Evolutionary conservation across 2,888 invertebrate species (phyloP), one percentile per base, ranked within the genome.

Genomic region (Philereme vetulata): DNA sequence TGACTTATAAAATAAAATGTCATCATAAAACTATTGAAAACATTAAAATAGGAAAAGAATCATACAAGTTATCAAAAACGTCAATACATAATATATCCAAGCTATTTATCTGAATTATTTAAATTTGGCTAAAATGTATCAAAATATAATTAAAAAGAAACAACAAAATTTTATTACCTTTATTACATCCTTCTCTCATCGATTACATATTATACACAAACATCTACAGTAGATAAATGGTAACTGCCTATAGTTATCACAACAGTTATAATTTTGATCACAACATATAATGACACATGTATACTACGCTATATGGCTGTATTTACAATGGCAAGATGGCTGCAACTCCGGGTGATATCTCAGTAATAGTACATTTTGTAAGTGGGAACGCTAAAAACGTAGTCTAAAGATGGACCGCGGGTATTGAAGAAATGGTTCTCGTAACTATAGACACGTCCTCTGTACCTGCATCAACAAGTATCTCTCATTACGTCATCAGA

Each of bases 361-460:
- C 81, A 90, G 76, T 90, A 83, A 84, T 92, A 92, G 72, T 91
- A 92, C 92, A 92, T 91, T 87, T 85, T 90, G 83, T 92, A 92
- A 67, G 88, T 90, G 68, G 92, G 92, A 55, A 91, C 89, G 78
- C 92, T 91, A 86, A 92, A 92, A 64, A 92, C 89, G 85, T 92
- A 92, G 85, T 91, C 90, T 80, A 92, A 75, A 67, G 88, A 83
- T 59, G 85, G 81, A 79, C 92, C 92, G 74, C 91, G 83, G 72
- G 89, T 83, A 82, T 90, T 88, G 91, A 91, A 92, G 90, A 91
- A 92, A 90, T 92, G 92, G 84, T 90, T 91, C 86, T 92, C 90
- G 90, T 92, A 92, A 85, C 85, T 84, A 91, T 92, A 92, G 62
- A 88, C 90, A 75, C 92, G 91, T 80, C 90, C 91, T 81, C 90